Conservation (phyloP, 2,888 invertebrate species). For the Drosophila antonietae region DNA sequence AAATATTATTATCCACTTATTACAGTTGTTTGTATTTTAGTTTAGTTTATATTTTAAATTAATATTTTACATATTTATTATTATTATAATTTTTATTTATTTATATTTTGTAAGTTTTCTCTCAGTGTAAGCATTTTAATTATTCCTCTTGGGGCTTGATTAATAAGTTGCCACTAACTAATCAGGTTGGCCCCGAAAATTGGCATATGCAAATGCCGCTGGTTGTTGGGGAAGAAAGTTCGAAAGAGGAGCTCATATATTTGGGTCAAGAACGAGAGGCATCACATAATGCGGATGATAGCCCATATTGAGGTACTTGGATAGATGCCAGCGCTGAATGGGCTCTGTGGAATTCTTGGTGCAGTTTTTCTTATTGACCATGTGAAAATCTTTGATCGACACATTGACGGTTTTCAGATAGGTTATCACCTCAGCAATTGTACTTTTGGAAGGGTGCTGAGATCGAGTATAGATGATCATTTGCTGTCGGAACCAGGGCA, state of each 20-base stretch:
- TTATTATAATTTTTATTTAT: background rate
- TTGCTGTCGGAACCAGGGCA: slow-evolving; percentile 63
- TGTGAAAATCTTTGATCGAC: slow-evolving; percentile 6
- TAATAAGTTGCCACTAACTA: slow-evolving; percentile 55
- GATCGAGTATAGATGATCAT: slow-evolving; percentile 46
- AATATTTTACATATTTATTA: no score
- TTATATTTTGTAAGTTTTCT: background rate
- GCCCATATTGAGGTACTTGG: slow-evolving; percentile 49
- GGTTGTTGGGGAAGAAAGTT: slow-evolving; percentile 59
- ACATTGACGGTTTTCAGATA: slow-evolving; percentile 46
- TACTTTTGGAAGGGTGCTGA: slow-evolving; percentile 8
- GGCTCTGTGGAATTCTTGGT: slow-evolving; percentile 16
- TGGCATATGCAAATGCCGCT: slow-evolving; percentile 64
- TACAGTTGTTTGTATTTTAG: no score
- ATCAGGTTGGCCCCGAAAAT: slow-evolving; percentile 51
- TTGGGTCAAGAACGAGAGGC: slow-evolving; percentile 47
- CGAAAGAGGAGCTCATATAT: slow-evolving; percentile 36
- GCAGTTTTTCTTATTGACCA: slow-evolving; percentile 27
- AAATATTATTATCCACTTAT: no score
- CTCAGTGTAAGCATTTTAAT: slow-evolving; percentile 27
- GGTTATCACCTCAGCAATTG: slow-evolving; percentile 21
- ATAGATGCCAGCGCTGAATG: slow-evolving; percentile 55
- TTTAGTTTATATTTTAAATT: no score
- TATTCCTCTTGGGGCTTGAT: slow-evolving; percentile 28
- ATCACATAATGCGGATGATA: slow-evolving; percentile 57